These are phyloP conservation scores for Drosophila infuscata DNA, from an alignment of 2,888 invertebrate species.

Conservation along the genomic window DNA sequence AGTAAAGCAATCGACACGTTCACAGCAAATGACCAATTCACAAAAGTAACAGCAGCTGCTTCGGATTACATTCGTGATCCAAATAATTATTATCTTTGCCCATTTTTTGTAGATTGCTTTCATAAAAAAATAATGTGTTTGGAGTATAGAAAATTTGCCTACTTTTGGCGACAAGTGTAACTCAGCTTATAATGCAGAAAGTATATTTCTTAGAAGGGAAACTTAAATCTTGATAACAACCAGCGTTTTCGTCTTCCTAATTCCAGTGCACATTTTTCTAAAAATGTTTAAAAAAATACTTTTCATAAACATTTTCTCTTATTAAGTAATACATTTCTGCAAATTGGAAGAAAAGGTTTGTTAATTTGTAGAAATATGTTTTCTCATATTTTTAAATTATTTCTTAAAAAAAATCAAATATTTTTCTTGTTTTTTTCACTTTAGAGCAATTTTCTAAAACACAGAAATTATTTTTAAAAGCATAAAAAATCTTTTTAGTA, in stretches of 20 bases:
- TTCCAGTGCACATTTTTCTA: too few relatives aligned
- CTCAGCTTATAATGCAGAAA: background rate
- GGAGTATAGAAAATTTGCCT: background rate
- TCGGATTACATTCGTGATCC: background rate
- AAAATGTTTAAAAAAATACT: too few relatives aligned
- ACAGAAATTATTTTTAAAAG: too few relatives aligned
- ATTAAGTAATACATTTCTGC: too few relatives aligned
- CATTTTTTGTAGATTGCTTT: background rate
- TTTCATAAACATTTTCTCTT: too few relatives aligned
- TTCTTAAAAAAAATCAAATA: background rate
- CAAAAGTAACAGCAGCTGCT: background rate
- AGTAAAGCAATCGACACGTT: conserved; percentile 30
- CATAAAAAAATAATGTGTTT: background rate
- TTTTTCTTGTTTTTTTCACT: too few relatives aligned
- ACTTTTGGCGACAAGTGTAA: background rate
- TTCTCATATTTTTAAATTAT: background rate
- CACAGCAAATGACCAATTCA: conserved; percentile 9
- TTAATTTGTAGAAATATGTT: background rate
- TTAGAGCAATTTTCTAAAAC: too few relatives aligned
- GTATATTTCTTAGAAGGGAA: background rate
- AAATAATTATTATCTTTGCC: background rate
- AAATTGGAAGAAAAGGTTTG: background rate
- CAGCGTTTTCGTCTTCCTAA: too few relatives aligned
- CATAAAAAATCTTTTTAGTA: too few relatives aligned
- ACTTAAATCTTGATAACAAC: background rate